Conservation (phyloP, 2,113 vertebrate species). For the Balaenoptera acutorostrata region DNA sequence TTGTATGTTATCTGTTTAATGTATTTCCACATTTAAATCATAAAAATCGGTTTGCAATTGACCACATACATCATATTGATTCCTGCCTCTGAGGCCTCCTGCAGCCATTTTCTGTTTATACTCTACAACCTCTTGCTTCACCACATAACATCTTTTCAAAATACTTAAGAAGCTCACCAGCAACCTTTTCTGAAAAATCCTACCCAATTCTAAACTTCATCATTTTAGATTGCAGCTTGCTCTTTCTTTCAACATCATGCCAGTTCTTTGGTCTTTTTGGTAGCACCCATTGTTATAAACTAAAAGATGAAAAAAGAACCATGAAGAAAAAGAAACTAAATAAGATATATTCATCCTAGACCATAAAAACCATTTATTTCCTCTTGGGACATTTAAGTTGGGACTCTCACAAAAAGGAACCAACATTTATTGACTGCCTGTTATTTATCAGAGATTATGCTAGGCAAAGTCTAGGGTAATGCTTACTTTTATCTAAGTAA, state of each 20-base stretch:
- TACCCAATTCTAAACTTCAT: not conserved
- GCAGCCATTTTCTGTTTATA: not conserved
- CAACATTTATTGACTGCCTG: not conserved
- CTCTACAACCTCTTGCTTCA: not conserved
- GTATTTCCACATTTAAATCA: not conserved
- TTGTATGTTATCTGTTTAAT: not conserved
- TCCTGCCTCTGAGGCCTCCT: not conserved
- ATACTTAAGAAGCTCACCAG: not conserved
- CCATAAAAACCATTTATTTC: not conserved
- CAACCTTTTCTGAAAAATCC: not conserved
- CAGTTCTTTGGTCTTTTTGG: not conserved
- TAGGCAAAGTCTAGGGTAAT: not conserved
- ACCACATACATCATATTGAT: not conserved
- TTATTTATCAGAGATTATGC: not conserved
- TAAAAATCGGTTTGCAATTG: not conserved
- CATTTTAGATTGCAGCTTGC: not conserved
- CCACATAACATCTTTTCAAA: not conserved
- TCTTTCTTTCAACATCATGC: not conserved
- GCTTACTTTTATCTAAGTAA: not conserved
- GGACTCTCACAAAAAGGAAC: not conserved
- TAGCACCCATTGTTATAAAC: not conserved
- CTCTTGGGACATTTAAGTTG: not conserved
- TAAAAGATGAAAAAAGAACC: not conserved
- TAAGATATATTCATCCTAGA: not conserved
- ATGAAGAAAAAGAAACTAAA: not conserved